Percentiles rank a stretch among this genome's conserved stretches.
Evolutionary conservation across 2,888 invertebrate genomes (phyloP).

Genomic region (Lithophane ornitopus): DNA sequence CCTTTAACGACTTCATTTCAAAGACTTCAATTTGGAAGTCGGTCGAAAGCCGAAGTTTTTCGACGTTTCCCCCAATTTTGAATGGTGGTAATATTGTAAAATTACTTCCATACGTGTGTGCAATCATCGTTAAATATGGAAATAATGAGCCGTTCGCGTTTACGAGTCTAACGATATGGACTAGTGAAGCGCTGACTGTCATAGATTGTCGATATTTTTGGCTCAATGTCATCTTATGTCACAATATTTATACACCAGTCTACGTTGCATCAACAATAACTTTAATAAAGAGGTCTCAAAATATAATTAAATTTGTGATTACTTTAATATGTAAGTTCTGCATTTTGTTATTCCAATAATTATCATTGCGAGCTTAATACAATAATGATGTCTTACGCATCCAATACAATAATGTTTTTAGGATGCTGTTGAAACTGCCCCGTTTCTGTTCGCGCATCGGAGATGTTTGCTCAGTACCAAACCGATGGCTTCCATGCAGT

Average conservation of each 20-base stretch:
- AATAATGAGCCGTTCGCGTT: conserved; percentile 82
- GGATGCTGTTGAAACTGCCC: no score
- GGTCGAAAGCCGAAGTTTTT: conserved; percentile 48
- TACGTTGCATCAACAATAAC: not conserved
- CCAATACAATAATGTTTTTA: no score
- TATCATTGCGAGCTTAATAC: conserved; percentile 7
- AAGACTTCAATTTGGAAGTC: conserved; percentile 39
- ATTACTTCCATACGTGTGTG: conserved; percentile 71
- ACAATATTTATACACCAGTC: not conserved
- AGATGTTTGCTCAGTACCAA: no score
- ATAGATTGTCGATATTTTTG: conserved; percentile 24
- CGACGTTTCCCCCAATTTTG: conserved; percentile 48
- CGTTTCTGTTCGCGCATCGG: no score
- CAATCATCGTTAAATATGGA: conserved; percentile 85
- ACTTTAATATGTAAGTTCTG: no score
- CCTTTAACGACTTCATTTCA: conserved; percentile 35
- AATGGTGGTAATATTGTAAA: conserved; percentile 69
- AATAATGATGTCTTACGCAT: no score
- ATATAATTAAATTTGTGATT: not conserved
- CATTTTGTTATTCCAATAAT: conserved; percentile 11
- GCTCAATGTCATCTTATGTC: not conserved
- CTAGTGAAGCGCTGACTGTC: conserved; percentile 59
- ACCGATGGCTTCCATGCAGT: no score
- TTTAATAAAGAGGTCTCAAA: not conserved
- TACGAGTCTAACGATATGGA: conserved; percentile 74